A percentile compares a stretch with the other conserved stretches of the same genome.
Conservation (phyloP, 2,888 invertebrate genomes). For the Agonopterix alstromeriana region DNA sequence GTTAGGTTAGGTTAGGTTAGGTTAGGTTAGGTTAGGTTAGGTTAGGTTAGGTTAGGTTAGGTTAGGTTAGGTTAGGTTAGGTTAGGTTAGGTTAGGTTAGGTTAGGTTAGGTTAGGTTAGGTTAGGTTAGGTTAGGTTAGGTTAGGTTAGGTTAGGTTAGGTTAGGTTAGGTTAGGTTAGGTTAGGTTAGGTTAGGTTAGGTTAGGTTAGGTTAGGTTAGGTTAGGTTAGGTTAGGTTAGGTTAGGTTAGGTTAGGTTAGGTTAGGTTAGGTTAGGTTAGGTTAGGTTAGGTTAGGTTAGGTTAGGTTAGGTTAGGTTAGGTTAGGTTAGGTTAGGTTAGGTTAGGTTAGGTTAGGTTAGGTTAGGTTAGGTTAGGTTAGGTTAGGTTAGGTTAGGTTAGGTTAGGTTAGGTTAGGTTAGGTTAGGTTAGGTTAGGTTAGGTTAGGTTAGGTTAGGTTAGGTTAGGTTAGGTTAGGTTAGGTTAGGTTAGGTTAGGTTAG, state of each 20-base stretch:
- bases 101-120: conserved; percentile 12
- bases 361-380: conserved; percentile 5
- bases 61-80: conserved; percentile 19
- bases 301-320: conserved; percentile 18
- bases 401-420: neutral
- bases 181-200: conserved; percentile 21
- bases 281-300: conserved; percentile 20
- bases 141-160: conserved; percentile 17
- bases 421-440: neutral
- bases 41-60: conserved; percentile 17
- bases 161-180: conserved; percentile 15
- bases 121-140: conserved; percentile 12
- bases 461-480: no score
- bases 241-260: conserved; percentile 26
- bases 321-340: conserved; percentile 17
- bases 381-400: neutral
- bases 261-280: conserved; percentile 24
- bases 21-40: conserved; percentile 18
- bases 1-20: conserved; percentile 18
- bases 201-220: conserved; percentile 23
- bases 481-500: no score
- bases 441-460: neutral
- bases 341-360: conserved; percentile 15
- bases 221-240: conserved; percentile 25
- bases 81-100: conserved; percentile 16